Evolutionary conservation across 2,797 vertebrate genomes (phyloP).

Genomic region (Cygnus olor): DNA sequence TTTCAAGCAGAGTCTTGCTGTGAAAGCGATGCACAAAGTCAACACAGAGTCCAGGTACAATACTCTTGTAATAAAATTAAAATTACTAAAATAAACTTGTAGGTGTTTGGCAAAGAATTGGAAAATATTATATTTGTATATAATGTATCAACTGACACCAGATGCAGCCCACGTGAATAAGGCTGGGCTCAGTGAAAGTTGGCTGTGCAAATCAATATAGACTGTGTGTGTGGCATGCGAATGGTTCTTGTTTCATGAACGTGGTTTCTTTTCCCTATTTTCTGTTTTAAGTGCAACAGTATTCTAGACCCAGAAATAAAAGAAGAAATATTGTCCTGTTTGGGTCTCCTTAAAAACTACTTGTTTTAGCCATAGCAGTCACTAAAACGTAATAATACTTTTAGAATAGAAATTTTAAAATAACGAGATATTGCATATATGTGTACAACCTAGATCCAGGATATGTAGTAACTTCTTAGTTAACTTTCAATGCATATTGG

Average conservation of each 20-base stretch:
- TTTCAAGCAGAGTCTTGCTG: slow-evolving; percentile 59
- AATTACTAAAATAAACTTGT: slow-evolving; percentile 70
- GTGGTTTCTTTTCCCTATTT: background rate
- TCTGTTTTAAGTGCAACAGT: background rate
- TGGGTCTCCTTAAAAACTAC: background rate
- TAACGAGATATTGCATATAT: background rate
- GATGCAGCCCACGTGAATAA: background rate
- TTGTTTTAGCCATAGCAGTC: background rate
- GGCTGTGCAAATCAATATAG: background rate
- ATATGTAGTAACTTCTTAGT: background rate
- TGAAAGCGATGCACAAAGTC: slow-evolving; percentile 39
- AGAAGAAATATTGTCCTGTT: background rate
- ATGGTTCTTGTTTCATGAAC: background rate
- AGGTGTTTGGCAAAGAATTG: slow-evolving; percentile 63
- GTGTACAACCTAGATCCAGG: background rate
- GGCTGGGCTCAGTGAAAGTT: background rate
- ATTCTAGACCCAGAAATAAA: background rate
- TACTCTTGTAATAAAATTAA: slow-evolving; percentile 70
- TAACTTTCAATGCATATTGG: background rate
- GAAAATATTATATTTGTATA: slow-evolving; percentile 20
- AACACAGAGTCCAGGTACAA: slow-evolving; percentile 24
- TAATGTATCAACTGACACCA: slow-evolving; percentile 37
- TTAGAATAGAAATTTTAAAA: background rate
- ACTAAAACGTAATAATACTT: background rate
- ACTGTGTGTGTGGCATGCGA: background rate